Evolutionary conservation across 2,113 vertebrate species (phyloP), one percentile per base, ranked within the genome.

Genomic region (Antechinus stuartii): DNA sequence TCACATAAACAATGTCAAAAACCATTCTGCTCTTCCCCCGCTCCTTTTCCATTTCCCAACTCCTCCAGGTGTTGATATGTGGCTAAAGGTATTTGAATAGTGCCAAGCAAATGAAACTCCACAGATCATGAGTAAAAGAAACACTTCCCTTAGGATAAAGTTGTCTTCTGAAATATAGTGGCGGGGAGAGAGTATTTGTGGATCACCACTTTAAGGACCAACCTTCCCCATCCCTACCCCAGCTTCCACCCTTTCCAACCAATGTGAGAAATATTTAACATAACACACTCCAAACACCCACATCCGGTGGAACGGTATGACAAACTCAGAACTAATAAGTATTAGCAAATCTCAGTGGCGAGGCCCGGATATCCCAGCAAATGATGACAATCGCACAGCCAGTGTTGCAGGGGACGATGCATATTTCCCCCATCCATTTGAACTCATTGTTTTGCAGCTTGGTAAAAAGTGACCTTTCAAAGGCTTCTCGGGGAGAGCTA

Each of bases 301-400:
- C 26, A 94, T 96, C 95, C 95, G 92, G 91, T 11, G 93, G 56
- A 54, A 50, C 53, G 95, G 97, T 91, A 54, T 96, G 94, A 96
- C 94, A 93, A 54, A 97, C 91, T 97, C 95, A 96, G 94, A 95
- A 84, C 68, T 42, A 42, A 84, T 93, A 94, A 93, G 91, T 89
- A 97, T 96, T 96, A 97, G 92, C 95, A 97, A 97, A 98, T 95
- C 92, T 97, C 49, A 53, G 55, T 96, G 97, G 97, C 97, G 95
- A 96, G 96, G 95, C 91, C 95, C 97, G 96, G 94, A 98, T 97
- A 97, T 84, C 97, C 96, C 93, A 97, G 56, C 93, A 96, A 96
- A 97, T 97, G 97, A 93, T 97, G 97, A 92, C 96, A 96, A 90
- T 96, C n/a, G 92, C 91, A 96, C 53, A 94, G 47, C 54, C 89